Percentiles rank a stretch among this genome's conserved stretches.
Evolutionary conservation across 1,140 invertebrate genomes (phyloP).

Genomic region (Drosophila pruinosa): DNA sequence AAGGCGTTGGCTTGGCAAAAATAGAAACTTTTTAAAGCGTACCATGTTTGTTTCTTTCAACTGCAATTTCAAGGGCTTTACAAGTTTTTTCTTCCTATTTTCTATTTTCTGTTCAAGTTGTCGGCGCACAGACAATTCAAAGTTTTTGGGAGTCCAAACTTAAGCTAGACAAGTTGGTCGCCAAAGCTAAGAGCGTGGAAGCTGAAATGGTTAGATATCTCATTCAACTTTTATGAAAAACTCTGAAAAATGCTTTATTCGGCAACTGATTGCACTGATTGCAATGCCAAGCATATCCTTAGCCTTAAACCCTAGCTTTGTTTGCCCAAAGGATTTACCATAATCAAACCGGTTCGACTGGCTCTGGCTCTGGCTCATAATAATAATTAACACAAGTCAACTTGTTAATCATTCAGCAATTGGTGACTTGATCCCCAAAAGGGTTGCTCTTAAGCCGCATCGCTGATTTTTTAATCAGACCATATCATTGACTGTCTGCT

Average conservation of each 20-base stretch:
- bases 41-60: constrained; percentile 4
- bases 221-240: constrained; percentile 14
- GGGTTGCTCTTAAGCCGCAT: constrained; percentile 65
- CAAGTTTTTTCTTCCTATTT: constrained; percentile 38
- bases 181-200: neutral
- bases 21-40: constrained; percentile 28
- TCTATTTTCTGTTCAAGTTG: too few relatives aligned
- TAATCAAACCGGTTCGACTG: constrained; percentile 49
- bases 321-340: constrained; percentile 59
- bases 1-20: neutral
- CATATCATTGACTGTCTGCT: constrained; percentile 61
- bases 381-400: constrained; percentile 78
- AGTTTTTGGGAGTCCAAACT: constrained; percentile 35
- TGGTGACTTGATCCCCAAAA: constrained; percentile 58
- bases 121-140: constrained; percentile 6
- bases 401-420: constrained; percentile 78
- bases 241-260: constrained; percentile 9
- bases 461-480: constrained; percentile 72
- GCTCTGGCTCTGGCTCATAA: neutral
- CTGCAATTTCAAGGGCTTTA: constrained; percentile 41
- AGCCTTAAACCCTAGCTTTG: constrained; percentile 15
- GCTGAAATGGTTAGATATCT: neutral
- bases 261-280: constrained; percentile 27
- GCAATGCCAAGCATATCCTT: constrained; percentile 2
- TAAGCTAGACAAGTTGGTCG: constrained; percentile 35